These are phyloP conservation scores for Monoplex corrugatus DNA, from an alignment of 2,888 invertebrate genomes.

Conservation along the genomic window DNA sequence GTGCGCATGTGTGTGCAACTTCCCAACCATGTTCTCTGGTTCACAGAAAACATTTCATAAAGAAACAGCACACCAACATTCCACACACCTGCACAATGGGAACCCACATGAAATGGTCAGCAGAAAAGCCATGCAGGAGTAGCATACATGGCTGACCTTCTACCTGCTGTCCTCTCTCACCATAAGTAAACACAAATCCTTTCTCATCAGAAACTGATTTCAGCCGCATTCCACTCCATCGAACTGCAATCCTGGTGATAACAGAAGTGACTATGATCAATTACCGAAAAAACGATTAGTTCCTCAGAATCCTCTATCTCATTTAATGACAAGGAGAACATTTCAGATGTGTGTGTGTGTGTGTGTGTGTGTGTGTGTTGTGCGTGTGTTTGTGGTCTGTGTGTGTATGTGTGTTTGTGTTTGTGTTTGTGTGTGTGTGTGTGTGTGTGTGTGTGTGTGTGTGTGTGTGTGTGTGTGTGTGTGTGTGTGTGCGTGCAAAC, in stretches of 20 bases:
- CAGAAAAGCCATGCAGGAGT: conserved; percentile 76
- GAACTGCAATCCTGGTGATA: conserved; percentile 62
- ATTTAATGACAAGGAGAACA: too few species aligned
- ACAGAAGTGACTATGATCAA: background rate
- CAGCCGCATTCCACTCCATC: conserved; percentile 72
- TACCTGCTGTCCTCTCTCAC: conserved; percentile 67
- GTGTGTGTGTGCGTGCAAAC: conserved; percentile 21
- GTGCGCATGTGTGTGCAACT: too few species aligned
- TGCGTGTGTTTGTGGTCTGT: too few species aligned
- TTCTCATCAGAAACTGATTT: conserved; percentile 62
- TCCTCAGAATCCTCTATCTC: too few species aligned
- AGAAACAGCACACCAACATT: background rate
- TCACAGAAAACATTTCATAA: background rate
- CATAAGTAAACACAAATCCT: conserved; percentile 69
- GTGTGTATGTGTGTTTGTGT: background rate
- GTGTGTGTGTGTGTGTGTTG: background rate
- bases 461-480: conserved; percentile 21
- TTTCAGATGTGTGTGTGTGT: background rate
- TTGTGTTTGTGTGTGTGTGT: conserved; percentile 5
- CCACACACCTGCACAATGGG: conserved; percentile 70
- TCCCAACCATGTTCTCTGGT: too few species aligned
- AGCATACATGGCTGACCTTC: conserved; percentile 68
- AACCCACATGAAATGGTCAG: conserved; percentile 77
- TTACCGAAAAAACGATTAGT: too few species aligned
- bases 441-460: conserved; percentile 34